A percentile compares a stretch with the other conserved stretches of the same genome.
phyloP scores from a whole-genome alignment of 2,113 vertebrate species.

The Cephalopterus ornatus region DNA sequence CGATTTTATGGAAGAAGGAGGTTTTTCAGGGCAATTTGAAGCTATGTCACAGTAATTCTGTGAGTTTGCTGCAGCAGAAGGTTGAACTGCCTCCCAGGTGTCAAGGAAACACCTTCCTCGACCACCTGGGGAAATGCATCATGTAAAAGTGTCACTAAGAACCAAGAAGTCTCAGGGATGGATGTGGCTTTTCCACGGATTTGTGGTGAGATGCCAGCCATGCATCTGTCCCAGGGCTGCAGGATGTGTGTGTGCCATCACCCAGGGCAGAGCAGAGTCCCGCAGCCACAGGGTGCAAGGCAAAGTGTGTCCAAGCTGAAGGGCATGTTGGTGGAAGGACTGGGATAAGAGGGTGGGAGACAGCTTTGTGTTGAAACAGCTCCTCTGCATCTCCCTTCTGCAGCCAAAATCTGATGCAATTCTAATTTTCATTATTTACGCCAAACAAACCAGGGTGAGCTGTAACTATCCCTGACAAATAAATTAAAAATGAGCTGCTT shows the following conservation, averaged over 20 bases:
- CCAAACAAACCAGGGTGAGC: neutral
- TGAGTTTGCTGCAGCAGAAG: neutral
- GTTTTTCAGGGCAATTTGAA: neutral
- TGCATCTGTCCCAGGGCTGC: neutral
- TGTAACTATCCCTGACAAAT: neutral
- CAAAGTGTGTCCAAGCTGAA: neutral
- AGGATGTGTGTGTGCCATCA: neutral
- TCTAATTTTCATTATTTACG: neutral
- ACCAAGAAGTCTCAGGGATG: neutral
- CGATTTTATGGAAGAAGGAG: neutral
- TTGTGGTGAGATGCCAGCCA: fast-evolving
- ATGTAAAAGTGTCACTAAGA: too few species aligned
- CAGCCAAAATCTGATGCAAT: constrained; percentile 48
- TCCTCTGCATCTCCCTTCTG: neutral
- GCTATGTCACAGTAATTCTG: neutral
- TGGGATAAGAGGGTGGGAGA: neutral
- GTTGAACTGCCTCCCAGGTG: neutral
- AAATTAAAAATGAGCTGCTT: neutral
- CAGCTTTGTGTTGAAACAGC: neutral
- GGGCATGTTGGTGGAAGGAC: neutral
- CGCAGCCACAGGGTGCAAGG: fast-evolving
- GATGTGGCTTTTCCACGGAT: neutral
- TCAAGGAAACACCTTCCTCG: neutral
- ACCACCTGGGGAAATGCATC: neutral
- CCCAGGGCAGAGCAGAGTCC: neutral